Evolutionary conservation across 2,113 vertebrate genomes (phyloP), one percentile per base, ranked within the genome.

Genomic region (Pseudorectes ferrugineus): DNA sequence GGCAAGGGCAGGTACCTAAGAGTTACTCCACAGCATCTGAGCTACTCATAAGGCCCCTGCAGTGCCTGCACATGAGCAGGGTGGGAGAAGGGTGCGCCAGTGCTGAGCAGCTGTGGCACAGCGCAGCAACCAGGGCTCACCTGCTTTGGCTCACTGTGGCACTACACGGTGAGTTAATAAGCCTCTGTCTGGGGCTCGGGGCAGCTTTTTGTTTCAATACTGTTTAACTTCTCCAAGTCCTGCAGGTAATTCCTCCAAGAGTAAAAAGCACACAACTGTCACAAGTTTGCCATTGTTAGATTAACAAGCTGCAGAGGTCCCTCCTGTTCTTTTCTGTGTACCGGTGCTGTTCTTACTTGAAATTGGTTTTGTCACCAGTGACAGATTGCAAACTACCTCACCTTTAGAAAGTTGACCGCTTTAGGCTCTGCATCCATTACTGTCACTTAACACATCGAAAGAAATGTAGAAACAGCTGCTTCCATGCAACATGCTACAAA

Each of bases 221-320:
- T 71, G 26, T 42, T 51, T 38, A 63, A 92, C 38, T 61, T 75
- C 71, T 58, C 81, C 65, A 85, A 66, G 66, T 54, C 85, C 88
- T 87, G 88, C 77, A 72, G 94, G 92, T 59, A 90, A 92, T 74
- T 96, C 93, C 89, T 91, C 46, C 33, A 55, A 73, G 89, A 81
- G 58, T 55, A 33, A 59, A 52, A 75, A 81, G 63, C 72, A 91
- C 52, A 26, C 68, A 58, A n/a, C 73, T 88, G 73, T 67, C 78
- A 66, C 68, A 80, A 68, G 38, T 62, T 86, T 79, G 81, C 85
- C 88, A 93, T 97, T 96, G 94, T 84, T 95, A 35, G 61, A 81
- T 95, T 93, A 95, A 81, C 70, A 83, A 73, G 48, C 86, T 82
- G 52, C 78, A 82, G 74, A 88, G 57, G 54, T 93, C 46, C 28